Evolutionary conservation across 2,797 vertebrate genomes (phyloP), one percentile per base, ranked within the genome.

Genomic region (Melanotaenia pygmaea): DNA sequence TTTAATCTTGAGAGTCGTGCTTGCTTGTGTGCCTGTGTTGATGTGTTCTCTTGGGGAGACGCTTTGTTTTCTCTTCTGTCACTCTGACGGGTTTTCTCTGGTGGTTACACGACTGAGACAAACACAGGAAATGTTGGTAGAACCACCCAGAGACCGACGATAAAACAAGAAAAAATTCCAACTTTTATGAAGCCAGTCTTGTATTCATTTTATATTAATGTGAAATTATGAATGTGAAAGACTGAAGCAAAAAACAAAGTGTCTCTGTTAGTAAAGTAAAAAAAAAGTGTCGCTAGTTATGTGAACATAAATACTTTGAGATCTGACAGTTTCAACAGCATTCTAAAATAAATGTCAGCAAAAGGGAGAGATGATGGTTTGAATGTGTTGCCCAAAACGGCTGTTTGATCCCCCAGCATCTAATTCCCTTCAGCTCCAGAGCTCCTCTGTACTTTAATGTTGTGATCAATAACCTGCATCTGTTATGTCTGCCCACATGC

Each of bases 401-500:
- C 56, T 62, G 32, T 34, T 38, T 45, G 9, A 68, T 60, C 32
- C 13, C 45, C 22, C 51, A 58, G 40, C 34, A 54, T 80, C 72
- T 53, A 64, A 38, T 2, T 16, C 18, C 43, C 32, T 30, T 64
- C 56, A 7, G 45, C 53, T 43, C 30, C 50, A 24, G 22, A 24
- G n/a, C 50, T 51, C 6, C 51, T n/a, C 28, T 34, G 35, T 64
- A 53, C 38, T 38, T 73, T 79, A 58, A 76, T 77, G 75, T 59
- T 75, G 16, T 58, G 62, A 84, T 86, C 70, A 85, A 53, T 89
- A 84, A 88, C 64, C 51, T 3, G 7, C 28, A 64, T 79, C 62
- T 88, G 47, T 83, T 22, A 68, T 86, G 65, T 93, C 57, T 91
- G 65, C 88, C 77, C 72, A 65, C 74, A n/a, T 58, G 37, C 87